phyloP scores from a whole-genome alignment of 2,113 vertebrate species.

The Megaptera novaeangliae region DNA sequence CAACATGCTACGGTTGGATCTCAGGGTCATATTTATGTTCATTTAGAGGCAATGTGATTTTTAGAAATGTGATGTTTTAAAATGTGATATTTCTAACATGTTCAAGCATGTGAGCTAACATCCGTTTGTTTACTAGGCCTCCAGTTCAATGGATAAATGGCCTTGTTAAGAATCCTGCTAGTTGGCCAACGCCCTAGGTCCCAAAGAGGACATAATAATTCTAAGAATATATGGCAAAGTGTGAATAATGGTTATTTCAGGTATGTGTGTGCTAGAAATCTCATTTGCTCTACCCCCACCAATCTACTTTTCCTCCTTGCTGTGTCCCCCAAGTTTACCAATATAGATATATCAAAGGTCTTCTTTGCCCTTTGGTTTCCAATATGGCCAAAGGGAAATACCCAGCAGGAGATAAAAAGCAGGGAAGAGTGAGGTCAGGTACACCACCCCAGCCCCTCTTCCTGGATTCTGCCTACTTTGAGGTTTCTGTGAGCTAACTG shows the following conservation, averaged over 20 bases:
- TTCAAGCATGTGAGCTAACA: background rate
- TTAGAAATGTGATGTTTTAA: background rate
- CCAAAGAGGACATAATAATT: background rate
- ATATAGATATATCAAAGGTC: background rate
- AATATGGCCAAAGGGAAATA: constrained; percentile 31
- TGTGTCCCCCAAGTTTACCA: background rate
- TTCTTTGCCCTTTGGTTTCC: constrained; percentile 20
- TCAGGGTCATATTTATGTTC: background rate
- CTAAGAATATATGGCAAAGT: background rate
- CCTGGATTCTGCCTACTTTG: background rate
- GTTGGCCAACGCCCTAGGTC: constrained; percentile 1
- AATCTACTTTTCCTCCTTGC: background rate
- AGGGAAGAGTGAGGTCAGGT: background rate
- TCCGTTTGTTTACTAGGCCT: background rate
- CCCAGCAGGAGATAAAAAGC: background rate
- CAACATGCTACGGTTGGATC: background rate
- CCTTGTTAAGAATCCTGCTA: background rate
- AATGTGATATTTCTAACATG: background rate
- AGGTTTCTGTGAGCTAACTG: background rate
- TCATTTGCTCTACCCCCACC: background rate
- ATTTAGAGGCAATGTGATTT: background rate
- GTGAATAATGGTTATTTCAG: background rate
- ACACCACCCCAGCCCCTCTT: background rate
- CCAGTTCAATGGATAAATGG: background rate
- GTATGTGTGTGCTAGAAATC: background rate